phyloP scores from a whole-genome alignment of 1,140 invertebrate species.

The Megalopta genalis region DNA sequence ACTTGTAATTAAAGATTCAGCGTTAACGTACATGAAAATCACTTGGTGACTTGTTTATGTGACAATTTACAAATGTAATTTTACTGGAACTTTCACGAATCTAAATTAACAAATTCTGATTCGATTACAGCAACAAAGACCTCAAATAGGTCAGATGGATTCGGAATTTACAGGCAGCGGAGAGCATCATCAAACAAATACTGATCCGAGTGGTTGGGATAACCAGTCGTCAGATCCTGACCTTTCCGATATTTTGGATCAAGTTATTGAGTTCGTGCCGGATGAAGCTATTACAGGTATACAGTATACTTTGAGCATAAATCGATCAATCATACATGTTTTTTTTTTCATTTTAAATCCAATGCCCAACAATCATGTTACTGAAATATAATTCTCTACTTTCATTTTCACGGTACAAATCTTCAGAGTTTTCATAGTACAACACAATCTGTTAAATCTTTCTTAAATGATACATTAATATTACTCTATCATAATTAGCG shows the following conservation, averaged over 20 bases:
- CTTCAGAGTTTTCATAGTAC: background rate
- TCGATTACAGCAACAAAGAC: constrained; percentile 73
- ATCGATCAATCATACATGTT: background rate
- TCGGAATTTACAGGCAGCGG: constrained; percentile 73
- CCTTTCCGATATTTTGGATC: constrained; percentile 90
- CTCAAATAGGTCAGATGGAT: constrained; percentile 77
- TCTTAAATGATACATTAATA: background rate
- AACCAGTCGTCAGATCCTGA: constrained; percentile 84
- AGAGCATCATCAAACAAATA: constrained; percentile 70
- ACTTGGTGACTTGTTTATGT: too few species aligned
- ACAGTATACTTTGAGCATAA: constrained; percentile 55
- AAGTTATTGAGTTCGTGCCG: constrained; percentile 89
- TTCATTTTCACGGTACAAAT: too few species aligned
- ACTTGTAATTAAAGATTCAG: too few species aligned
- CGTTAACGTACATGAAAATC: too few species aligned
- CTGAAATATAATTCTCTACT: constrained; percentile 1
- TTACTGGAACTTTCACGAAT: too few species aligned
- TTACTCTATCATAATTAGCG: background rate
- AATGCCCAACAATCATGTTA: background rate
- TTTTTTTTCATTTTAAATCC: background rate
- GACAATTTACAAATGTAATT: background rate
- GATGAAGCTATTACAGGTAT: constrained; percentile 80
- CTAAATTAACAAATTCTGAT: background rate
- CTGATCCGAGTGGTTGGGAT: constrained; percentile 74
- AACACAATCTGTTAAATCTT: background rate